These are phyloP conservation scores for Anabas testudineus DNA, from an alignment of 2,797 vertebrate species.

Conservation along the genomic window DNA sequence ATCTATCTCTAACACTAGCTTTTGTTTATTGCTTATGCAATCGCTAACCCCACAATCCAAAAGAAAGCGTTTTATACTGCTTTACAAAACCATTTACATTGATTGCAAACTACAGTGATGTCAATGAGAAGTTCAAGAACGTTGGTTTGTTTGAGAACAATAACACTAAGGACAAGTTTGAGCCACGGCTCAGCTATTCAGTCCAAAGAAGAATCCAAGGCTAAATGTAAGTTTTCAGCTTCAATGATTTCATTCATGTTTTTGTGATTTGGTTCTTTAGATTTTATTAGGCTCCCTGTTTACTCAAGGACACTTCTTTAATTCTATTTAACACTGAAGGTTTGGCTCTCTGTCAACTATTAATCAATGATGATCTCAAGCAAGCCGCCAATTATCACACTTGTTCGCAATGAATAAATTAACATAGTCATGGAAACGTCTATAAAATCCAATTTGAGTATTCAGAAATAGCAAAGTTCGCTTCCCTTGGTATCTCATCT, in stretches of 20 bases:
- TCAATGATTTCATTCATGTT: background rate
- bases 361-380: background rate
- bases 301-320: background rate
- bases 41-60: too few species aligned
- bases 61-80: too few species aligned
- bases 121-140: background rate
- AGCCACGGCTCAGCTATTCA: background rate
- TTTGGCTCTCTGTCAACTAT: background rate
- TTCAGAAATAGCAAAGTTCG: background rate
- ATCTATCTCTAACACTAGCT: too few species aligned
- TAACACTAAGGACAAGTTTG: background rate
- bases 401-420: background rate
- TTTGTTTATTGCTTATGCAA: too few species aligned
- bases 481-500: background rate
- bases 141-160: background rate
- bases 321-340: conserved; percentile 1
- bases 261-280: background rate
- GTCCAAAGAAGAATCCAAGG: conserved; percentile 2
- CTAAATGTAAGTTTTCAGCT: background rate
- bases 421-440: conserved; percentile 5
- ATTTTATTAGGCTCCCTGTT: background rate
- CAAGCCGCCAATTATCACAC: background rate
- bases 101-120: background rate
- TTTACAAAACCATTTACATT: too few species aligned
- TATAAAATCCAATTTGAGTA: background rate